Base-by-base conservation (phyloP, 2,888 invertebrate species). In the Autographa pulchrina region DNA sequence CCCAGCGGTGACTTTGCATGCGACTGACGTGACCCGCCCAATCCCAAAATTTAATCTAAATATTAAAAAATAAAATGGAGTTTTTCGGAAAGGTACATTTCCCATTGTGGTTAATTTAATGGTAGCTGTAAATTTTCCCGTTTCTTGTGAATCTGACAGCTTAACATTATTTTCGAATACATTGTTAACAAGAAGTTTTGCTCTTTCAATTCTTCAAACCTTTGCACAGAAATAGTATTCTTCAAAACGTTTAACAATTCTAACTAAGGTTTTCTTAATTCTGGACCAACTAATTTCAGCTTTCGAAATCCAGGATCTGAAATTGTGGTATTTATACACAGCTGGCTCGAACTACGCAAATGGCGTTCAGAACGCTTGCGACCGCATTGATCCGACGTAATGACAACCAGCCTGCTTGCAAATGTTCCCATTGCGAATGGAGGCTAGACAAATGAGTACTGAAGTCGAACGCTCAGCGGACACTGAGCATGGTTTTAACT, bases 351-450 rank as follows among this genome's bases (percentile, higher is more conserved):
- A n/a, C 48, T 6, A n/a, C n/a, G 48, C 48, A 48, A 48, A 48
- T n/a, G 48, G 48, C 48, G n/a, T 2, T 48, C 48, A n/a, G n/a
- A 48, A 48, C n/a, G 48, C n/a, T n/a, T n/a, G 48, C 48, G n/a
- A n/a, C 7, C 48, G 48, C 48, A 48, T 48, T 48, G 48, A 48
- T 48, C 48, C 48, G n/a, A 48, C n/a, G 48, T 48, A 48, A 48
- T n/a, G 48, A 48, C 48, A n/a, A 48, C 48, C n/a, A n/a, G 48
- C 48, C 48, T 48, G 48, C 48, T 48, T 48, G 48, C 48, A 48
- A 48, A 48, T 48, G 48, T 48, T 48, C 48, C 48, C n/a, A 48
- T 48, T 48, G 48, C 6, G 8, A 5, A 48, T 48, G n/a, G n/a
- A n/a, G 48, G 8, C n/a, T 48, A 48, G n/a, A 48, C 48, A 48